Base-by-base conservation (phyloP, 1,140 invertebrate species). In the Leptinotarsa texana region DNA sequence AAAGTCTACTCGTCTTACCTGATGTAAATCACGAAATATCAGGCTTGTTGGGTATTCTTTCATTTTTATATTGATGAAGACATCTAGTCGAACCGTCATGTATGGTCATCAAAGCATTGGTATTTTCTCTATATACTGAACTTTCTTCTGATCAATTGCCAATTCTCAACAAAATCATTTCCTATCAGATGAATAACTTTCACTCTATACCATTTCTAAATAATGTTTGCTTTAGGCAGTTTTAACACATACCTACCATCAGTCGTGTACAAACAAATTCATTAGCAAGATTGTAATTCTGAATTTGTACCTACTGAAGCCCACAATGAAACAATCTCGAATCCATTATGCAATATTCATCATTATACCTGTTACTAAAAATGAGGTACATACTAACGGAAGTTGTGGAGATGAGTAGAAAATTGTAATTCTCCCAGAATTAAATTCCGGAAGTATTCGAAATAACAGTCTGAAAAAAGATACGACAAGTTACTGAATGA, bases 181-280 rank as follows among this genome's bases (percentile, higher is more conserved):
- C 27, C 63, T 65, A 65, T 27, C 63, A 57, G 15, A 57, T 57
- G 3, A 57, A 57, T 57, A 27, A 65, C 63, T 65, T 65, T 65
- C 63, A 65, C 63, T 65, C 3, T 27, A 33, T 66, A 66, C 24
- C 24, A 24, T 66, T 66, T 66, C 63, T 66, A 66, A 13, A 66
- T 66, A 66, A 66, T 17, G 24, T 33, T 66, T 0, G 63, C 24
- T 66, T 66, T 33, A 17, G 63, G 63, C 63, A 24, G 4, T 66
- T 66, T 66, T 15, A 66, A 57, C 51, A 57, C 51, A 57, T n/a
- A 15, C 17, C 51, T n/a, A 15, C 17, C 51, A 57, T 57, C 17
- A 57, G 3, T 4, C 15, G n/a, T 57, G 51, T n/a, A 57, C 17
- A 57, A 57, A 15, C 17, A 57, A 57, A 57, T 57, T 57, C 8